Conservation (phyloP, 2,113 vertebrate genomes). For the Panthera tigris region DNA sequence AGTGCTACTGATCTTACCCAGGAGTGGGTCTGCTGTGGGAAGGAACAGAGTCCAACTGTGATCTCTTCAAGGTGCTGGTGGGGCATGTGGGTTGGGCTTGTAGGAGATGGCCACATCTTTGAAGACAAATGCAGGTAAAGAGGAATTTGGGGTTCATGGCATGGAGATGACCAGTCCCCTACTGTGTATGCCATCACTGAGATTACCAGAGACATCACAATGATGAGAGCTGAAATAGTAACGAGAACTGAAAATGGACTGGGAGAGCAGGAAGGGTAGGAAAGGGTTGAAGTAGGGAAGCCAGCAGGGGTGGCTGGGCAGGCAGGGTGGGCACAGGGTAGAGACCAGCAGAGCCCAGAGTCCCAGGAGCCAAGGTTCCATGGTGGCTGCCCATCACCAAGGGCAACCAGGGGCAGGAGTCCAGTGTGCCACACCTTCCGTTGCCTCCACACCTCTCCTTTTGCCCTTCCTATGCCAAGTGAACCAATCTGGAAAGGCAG, state of each 20-base stretch:
- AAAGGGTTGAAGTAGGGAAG: neutral
- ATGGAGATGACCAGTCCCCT: neutral
- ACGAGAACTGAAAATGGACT: neutral
- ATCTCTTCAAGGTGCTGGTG: neutral
- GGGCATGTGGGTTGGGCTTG: fast-evolving
- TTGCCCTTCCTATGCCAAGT: neutral
- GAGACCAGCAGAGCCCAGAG: neutral
- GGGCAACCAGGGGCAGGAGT: neutral
- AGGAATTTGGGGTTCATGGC: neutral
- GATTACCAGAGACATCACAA: neutral
- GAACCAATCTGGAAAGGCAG: neutral
- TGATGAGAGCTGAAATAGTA: neutral
- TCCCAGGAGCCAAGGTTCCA: neutral
- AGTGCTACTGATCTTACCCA: neutral
- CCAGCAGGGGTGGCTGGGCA: neutral
- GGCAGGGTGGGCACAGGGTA: neutral
- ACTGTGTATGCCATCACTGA: fast-evolving
- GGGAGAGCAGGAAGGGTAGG: fast-evolving
- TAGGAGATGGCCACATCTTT: neutral
- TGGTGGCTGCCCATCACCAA: fast-evolving
- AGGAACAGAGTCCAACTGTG: neutral
- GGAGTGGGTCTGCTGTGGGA: neutral
- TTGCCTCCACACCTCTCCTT: no score
- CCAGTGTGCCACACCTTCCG: neutral
- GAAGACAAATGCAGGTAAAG: neutral